Evolutionary conservation across 2,113 vertebrate genomes (phyloP).

Genomic region (Gobius niger): DNA sequence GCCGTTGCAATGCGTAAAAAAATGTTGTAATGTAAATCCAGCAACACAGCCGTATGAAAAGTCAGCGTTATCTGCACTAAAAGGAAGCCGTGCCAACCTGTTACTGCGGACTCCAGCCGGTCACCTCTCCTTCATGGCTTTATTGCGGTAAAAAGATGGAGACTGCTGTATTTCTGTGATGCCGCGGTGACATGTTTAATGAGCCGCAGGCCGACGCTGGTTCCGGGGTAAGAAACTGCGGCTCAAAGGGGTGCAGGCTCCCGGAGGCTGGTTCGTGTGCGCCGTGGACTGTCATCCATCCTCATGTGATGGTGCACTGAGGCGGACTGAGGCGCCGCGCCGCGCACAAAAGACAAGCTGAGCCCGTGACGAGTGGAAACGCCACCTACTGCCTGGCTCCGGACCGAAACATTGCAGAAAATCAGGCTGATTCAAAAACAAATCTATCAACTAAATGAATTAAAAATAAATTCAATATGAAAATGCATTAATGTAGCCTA

Average conservation of each 20-base stretch:
- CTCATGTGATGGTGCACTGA: slow-evolving; percentile 24
- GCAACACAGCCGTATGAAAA: background rate
- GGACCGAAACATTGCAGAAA: background rate
- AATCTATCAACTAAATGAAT: too few relatives aligned
- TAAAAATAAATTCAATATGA: too few relatives aligned
- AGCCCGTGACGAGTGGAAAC: slow-evolving; percentile 21
- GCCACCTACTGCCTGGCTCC: background rate
- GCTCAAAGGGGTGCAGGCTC: background rate
- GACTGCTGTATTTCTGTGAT: slow-evolving; percentile 17
- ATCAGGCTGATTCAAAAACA: too few relatives aligned
- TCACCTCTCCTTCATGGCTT: slow-evolving; percentile 52
- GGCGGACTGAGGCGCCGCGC: slow-evolving; percentile 35
- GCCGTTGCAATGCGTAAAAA: slow-evolving; percentile 9
- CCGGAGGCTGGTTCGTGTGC: slow-evolving; percentile 10
- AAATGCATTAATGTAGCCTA: too few relatives aligned
- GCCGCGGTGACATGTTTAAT: slow-evolving; percentile 19
- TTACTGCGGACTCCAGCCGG: slow-evolving; percentile 43
- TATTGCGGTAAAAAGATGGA: slow-evolving; percentile 37
- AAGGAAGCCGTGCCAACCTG: slow-evolving; percentile 45
- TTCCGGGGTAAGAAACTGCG: background rate
- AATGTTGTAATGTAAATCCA: background rate
- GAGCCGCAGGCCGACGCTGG: background rate
- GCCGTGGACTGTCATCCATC: slow-evolving; percentile 33
- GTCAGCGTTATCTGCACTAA: background rate
- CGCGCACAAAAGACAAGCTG: slow-evolving; percentile 38